Percentiles rank a stretch among this genome's conserved stretches.
These are phyloP conservation scores for Ochlodes sylvanus DNA, from an alignment of 2,888 invertebrate genomes.

Conservation along the genomic window DNA sequence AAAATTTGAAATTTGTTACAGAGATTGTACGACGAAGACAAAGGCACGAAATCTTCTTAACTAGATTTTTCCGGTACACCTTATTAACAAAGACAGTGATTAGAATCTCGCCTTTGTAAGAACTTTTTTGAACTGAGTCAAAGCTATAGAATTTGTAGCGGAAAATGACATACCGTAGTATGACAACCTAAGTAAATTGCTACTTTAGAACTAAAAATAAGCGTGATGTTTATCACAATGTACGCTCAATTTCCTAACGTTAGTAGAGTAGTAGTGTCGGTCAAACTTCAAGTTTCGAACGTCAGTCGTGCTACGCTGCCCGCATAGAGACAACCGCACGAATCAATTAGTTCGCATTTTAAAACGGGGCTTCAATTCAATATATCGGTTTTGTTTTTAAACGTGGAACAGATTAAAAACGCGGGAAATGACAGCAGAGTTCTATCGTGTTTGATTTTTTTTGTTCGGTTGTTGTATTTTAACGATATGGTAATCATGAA, in stretches of 20 bases:
- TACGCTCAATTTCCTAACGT: conserved; percentile 53
- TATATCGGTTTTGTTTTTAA: conserved; percentile 42
- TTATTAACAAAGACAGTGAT: conserved; percentile 10
- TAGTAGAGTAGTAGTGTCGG: conserved; percentile 42
- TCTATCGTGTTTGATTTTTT: conserved; percentile 34
- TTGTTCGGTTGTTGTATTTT: conserved; percentile 25
- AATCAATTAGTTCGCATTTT: conserved; percentile 49
- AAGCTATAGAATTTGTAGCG: conserved; percentile 20
- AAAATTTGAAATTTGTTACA: conserved; percentile 28
- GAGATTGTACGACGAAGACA: conserved; percentile 5
- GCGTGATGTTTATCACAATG: conserved; percentile 57
- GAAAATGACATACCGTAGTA: conserved; percentile 51
- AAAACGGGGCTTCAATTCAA: conserved; percentile 45
- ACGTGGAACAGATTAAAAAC: conserved; percentile 32
- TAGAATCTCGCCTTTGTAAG: conserved; percentile 6
- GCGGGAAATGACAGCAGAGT: conserved; percentile 37
- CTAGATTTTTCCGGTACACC: conserved; percentile 11
- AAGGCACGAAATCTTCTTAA: conserved; percentile 10
- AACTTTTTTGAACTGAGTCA: neutral
- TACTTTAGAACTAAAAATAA: conserved; percentile 55
- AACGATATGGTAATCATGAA: conserved; percentile 34
- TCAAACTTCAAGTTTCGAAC: conserved; percentile 50
- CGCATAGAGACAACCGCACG: conserved; percentile 49
- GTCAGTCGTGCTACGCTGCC: conserved; percentile 53
- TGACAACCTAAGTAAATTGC: conserved; percentile 42